Evolutionary conservation across 2,113 vertebrate genomes (phyloP).

Genomic region (Sphyrna mokarran): DNA sequence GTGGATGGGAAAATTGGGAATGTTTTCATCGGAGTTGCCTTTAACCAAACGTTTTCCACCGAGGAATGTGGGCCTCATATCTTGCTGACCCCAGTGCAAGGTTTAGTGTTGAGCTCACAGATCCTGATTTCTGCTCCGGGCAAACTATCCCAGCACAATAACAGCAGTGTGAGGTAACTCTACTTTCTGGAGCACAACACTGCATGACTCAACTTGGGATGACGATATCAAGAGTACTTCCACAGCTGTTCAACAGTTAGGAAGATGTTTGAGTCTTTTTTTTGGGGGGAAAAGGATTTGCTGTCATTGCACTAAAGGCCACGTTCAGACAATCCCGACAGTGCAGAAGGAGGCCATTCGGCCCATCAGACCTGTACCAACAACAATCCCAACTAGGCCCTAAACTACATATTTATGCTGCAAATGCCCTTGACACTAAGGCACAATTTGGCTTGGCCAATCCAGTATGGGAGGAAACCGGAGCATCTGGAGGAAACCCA

Average conservation of each 20-base stretch:
- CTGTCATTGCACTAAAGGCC: background rate
- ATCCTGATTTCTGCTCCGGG: background rate
- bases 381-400: too few relatives aligned
- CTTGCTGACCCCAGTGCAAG: background rate
- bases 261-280: background rate
- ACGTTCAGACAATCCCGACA: too few relatives aligned
- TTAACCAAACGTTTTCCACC: background rate
- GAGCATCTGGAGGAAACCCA: too few relatives aligned
- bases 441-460: too few relatives aligned
- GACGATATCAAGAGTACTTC: background rate
- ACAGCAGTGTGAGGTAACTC: background rate
- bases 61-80: background rate
- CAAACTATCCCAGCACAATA: background rate
- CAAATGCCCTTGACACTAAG: too few relatives aligned
- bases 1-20: background rate
- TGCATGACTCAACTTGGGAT: background rate
- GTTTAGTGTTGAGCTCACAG: background rate
- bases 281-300: background rate
- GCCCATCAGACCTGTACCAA: too few relatives aligned
- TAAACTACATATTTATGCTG: too few relatives aligned
- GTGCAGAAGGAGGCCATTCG: too few relatives aligned
- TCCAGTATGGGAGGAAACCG: too few relatives aligned
- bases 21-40: background rate
- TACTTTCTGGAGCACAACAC: background rate
- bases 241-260: background rate